These are phyloP conservation scores for Stegostoma tigrinum DNA, from an alignment of 2,113 vertebrate genomes.

Conservation along the genomic window DNA sequence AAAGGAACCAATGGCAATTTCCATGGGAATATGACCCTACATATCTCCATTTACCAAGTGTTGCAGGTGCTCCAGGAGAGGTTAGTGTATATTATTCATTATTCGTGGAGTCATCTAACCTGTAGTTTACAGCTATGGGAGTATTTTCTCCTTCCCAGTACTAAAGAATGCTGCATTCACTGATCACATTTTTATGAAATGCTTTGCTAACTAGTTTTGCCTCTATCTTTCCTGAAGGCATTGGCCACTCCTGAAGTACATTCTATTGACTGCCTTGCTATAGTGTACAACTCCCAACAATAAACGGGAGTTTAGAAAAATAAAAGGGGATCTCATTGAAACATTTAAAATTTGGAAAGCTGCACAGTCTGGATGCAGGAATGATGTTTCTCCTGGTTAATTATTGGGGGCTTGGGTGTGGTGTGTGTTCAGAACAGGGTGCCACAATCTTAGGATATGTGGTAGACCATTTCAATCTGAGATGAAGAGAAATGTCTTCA, in stretches of 20 bases:
- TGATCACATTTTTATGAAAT: not conserved
- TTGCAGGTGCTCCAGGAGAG: constrained; percentile 66
- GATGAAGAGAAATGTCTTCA: no score
- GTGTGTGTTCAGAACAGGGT: no score
- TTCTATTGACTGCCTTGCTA: not conserved
- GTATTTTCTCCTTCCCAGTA: not conserved
- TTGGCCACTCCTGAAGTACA: not conserved
- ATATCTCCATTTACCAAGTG: constrained; percentile 81
- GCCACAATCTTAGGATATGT: no score
- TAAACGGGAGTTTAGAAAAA: no score
- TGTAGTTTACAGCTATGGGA: not conserved
- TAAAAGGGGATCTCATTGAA: no score
- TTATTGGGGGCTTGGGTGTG: no score
- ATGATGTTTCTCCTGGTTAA: no score
- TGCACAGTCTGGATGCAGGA: no score
- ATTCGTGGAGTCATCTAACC: not conserved
- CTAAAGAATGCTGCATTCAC: not conserved
- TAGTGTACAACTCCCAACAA: not conserved
- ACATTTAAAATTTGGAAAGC: no score
- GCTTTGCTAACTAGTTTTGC: not conserved
- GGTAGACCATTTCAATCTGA: no score
- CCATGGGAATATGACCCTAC: constrained; percentile 71
- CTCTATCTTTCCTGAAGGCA: not conserved
- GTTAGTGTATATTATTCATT: constrained; percentile 46
- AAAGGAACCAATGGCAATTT: constrained; percentile 65